Base-by-base conservation (phyloP, 2,888 invertebrate species). In the Enchytraeus crypticus region DNA sequence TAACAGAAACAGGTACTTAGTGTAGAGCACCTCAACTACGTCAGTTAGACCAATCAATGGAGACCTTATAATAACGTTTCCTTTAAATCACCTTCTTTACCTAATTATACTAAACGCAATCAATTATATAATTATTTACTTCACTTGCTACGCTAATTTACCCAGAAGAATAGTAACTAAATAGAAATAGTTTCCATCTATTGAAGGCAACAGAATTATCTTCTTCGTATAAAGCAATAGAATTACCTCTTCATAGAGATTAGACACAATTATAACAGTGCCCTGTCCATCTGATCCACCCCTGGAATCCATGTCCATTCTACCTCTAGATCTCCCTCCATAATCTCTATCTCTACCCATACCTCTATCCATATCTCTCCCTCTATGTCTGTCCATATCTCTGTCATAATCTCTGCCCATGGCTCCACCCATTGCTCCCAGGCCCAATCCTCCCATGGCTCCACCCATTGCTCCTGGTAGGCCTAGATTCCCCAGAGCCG, bases 181-280 rank as follows among this genome's bases (percentile, higher is more conserved):
- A n/a, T n/a, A n/a, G n/a, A n/a, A n/a, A n/a, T n/a, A n/a, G n/a
- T n/a, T n/a, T n/a, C n/a, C n/a, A n/a, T n/a, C n/a, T n/a, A n/a
- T n/a, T n/a, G n/a, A n/a, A n/a, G n/a, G n/a, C n/a, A n/a, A n/a
- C n/a, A n/a, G n/a, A n/a, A n/a, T n/a, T n/a, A n/a, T n/a, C n/a
- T n/a, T n/a, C n/a, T n/a, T n/a, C n/a, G 38, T 38, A 14, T 14
- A 18, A 38, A 18, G 18, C 38, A 38, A 47, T 49, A n/a, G 23
- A n/a, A 21, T 29, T 46, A 59, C 62, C 59, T 62, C 62, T 55
- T 62, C 62, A 26, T 59, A 51, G 51, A 62, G 62, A 30, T 62
- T 62, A 5, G 62, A 62, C 11, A 62, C 59, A 33, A 62, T 62
- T 30, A 62, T 46, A 26, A 62, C 62, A 18, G 27, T 53, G 30